phyloP scores from a whole-genome alignment of 2,113 vertebrate species.

The Spilogale gracilis region DNA sequence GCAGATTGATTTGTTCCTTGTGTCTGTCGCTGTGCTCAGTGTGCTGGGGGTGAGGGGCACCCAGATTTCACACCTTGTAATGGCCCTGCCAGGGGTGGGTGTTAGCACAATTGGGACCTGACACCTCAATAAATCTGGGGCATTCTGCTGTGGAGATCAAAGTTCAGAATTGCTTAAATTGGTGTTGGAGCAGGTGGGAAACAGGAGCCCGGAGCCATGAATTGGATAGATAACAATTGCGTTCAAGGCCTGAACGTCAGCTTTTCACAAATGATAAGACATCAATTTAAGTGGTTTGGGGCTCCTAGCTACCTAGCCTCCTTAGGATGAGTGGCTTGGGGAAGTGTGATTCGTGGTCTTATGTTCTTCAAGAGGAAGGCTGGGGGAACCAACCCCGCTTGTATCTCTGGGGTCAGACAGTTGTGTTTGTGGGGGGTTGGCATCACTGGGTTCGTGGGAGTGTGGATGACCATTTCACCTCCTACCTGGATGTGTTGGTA shows the following conservation, averaged over 20 bases:
- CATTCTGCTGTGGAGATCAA: constrained; percentile 73
- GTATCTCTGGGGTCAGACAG: not conserved
- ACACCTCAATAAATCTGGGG: constrained; percentile 81
- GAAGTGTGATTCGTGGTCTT: constrained; percentile 48
- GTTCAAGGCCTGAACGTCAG: constrained; percentile 64
- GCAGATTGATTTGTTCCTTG: constrained; percentile 80
- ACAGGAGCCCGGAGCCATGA: constrained; percentile 77
- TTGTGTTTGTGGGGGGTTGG: not conserved
- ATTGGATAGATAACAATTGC: constrained; percentile 83
- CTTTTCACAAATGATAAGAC: constrained; percentile 83
- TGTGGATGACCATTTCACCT: not conserved
- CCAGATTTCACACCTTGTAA: constrained; percentile 82
- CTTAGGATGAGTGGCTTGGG: constrained; percentile 72
- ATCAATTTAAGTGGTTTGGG: constrained; percentile 85
- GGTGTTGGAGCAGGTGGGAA: constrained; percentile 84
- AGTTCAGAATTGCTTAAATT: constrained; percentile 88
- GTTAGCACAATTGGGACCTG: constrained; percentile 81
- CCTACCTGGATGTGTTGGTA: not conserved
- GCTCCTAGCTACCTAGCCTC: constrained; percentile 77
- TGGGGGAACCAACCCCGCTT: not conserved
- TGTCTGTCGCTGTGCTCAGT: constrained; percentile 71
- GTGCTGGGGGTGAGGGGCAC: constrained; percentile 59
- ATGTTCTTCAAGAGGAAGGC: not conserved
- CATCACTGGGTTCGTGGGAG: not conserved
- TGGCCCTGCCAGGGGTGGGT: constrained; percentile 78